Evolutionary conservation across 2,888 invertebrate species (phyloP), one percentile per base, ranked within the genome.

Genomic region (Drosophila eohydei): DNA sequence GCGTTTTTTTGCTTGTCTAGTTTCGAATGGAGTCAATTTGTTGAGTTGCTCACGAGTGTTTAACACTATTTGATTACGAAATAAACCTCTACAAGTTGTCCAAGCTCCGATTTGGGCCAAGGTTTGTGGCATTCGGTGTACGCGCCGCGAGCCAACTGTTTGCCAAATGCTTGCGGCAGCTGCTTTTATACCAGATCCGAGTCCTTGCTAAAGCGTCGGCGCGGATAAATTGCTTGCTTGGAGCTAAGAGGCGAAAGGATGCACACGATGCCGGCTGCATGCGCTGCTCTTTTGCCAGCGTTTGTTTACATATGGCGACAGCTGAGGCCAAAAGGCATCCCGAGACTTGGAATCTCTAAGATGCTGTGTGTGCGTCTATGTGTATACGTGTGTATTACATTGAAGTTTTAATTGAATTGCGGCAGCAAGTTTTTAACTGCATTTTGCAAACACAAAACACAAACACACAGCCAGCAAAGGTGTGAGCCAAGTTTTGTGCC

Each of bases 381-480:
- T 43, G 63, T 59, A 50, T 51, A 26, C 52, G 60, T 48, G 66
- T 36, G 64, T 65, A 56, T 75, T 62, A 73, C 80, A 84, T 82
- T 81, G 80, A 86, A 86, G 85, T 86, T 86, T 86, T 86, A 86
- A 86, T 86, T 86, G 88, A 86, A 86, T 86, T 86, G 86, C 82
- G 86, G 86, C 78, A 74, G 88, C 75, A 86, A 86, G 88, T 86
- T 88, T 82, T 84, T 82, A 87, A 83, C 88, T 87, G 83, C 85
- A 83, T 84, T 81, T 81, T 30, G 66, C 50, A 60, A 50, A 32
- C 38, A 38, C 44, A 61, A 48, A 38, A 40, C 41, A 21, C 28
- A 28, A 14, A 26, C 38, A 54, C 55, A 61, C 64, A 76, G 54
- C 38, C 11, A 5, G 38, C 38, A 76, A 78, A 87, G 83, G 84